Evolutionary conservation across 2,797 vertebrate species (phyloP), one percentile per base, ranked within the genome.

Genomic region (Lacerta bilineata): DNA sequence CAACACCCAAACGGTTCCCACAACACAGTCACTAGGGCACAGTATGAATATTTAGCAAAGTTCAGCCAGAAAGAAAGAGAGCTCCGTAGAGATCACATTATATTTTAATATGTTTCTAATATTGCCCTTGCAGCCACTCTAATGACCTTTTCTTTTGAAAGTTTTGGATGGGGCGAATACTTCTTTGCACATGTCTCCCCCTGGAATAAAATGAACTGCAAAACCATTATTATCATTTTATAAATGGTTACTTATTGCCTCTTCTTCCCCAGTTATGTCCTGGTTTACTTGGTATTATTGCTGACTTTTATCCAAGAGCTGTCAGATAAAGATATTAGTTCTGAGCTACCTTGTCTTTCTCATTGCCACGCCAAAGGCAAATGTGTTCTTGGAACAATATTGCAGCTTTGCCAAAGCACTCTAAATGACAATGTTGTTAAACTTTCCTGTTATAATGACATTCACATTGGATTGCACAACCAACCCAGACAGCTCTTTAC

Each of bases 271-370:
- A 78, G 85, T 50, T 85, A 71, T 36, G 17, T 83, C 84, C 76
- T 89, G 3, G 43, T 91, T 89, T 90, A 59, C 64, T 89, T 89
- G 46, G 29, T 80, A 50, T 71, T 91, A 78, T 78, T 59, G 43
- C 78, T 92, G 59, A 89, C 79, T 82, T 92, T 87, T 87, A 84
- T 87, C 23, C 72, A 82, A 72, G 41, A 83, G 76, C 84, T 82
- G 50, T 87, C 68, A 88, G 23, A 68, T 89, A 88, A 80, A 33
- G n/a, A 81, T 81, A 72, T 55, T 68, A 71, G 82, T 87, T 91
- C 41, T 80, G 66, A 81, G n/a, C 80, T 80, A 88, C 88, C 55
- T 20, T 80, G 9, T 79, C 78, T 25, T 87, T 92, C 72, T 80
- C 13, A 36, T 81, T 88, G 11, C 29, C 25, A 77, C 39, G 20